Evolutionary conservation across 1,140 invertebrate species (phyloP).

Genomic region (Bombus consobrinus): DNA sequence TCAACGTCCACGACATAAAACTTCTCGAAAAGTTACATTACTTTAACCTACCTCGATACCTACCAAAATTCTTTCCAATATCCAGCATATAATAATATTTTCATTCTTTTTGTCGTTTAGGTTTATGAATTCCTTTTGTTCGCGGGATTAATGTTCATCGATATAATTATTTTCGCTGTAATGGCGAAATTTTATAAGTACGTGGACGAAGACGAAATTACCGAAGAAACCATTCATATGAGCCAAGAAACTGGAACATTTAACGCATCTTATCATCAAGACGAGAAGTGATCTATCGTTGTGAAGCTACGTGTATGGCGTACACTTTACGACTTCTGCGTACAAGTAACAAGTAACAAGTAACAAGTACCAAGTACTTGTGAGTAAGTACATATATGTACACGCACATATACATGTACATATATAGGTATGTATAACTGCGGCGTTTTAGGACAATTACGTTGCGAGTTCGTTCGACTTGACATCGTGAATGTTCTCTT

Average conservation of each 20-base stretch:
- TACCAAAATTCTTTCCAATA: background rate
- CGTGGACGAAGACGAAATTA: slow-evolving; percentile 72
- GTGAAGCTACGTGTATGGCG: too few species aligned
- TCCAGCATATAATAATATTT: background rate
- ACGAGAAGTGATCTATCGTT: slow-evolving; percentile 25
- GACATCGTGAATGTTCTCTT: background rate
- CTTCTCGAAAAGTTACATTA: background rate
- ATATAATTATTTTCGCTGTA: slow-evolving; percentile 91
- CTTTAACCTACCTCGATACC: background rate
- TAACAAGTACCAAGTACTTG: too few species aligned
- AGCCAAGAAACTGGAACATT: slow-evolving; percentile 56
- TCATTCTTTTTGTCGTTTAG: slow-evolving; percentile 83
- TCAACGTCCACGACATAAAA: background rate
- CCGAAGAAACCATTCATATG: slow-evolving; percentile 62
- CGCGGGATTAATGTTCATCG: slow-evolving; percentile 91
- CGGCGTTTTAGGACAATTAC: background rate
- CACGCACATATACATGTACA: too few species aligned
- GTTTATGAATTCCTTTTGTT: slow-evolving; percentile 94
- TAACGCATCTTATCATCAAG: slow-evolving; percentile 57
- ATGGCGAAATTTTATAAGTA: slow-evolving; percentile 91
- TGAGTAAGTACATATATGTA: background rate
- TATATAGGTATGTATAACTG: background rate
- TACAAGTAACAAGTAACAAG: too few species aligned
- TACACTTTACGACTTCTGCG: background rate
- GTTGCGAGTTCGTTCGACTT: too few species aligned